Conservation (phyloP, 2,113 vertebrate species). For the Rhinolophus ferrumequinum region DNA sequence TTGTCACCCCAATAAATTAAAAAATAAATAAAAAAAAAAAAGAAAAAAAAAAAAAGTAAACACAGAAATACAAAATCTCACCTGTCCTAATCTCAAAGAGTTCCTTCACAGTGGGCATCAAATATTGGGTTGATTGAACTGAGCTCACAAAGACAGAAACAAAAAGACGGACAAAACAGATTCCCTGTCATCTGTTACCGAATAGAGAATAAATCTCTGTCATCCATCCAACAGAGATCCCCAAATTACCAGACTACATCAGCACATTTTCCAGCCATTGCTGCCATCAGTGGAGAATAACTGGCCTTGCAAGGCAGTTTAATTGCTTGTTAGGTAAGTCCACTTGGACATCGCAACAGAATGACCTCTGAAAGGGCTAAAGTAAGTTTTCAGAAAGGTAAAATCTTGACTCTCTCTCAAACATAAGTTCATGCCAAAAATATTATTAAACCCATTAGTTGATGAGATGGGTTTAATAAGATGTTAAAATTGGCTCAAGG, state of each 20-base stretch:
- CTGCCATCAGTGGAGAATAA: not conserved
- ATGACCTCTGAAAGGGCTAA: not conserved
- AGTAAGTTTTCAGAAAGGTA: not conserved
- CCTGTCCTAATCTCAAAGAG: not conserved
- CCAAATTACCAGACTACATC: not conserved
- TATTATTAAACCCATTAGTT: not conserved
- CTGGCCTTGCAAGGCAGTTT: not conserved
- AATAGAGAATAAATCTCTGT: not conserved
- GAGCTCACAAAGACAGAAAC: not conserved
- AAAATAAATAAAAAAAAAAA: too few species aligned
- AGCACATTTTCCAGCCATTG: not conserved
- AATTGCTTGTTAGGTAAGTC: not conserved
- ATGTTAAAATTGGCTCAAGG: not conserved
- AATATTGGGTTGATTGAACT: not conserved
- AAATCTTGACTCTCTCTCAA: not conserved
- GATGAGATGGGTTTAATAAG: not conserved
- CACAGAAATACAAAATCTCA: not conserved
- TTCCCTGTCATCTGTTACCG: not conserved
- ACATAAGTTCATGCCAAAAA: not conserved
- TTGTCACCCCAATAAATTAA: too few species aligned
- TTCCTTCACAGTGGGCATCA: not conserved
- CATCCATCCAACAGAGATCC: not conserved
- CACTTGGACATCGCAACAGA: not conserved
- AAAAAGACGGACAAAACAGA: not conserved
- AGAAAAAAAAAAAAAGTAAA: too few species aligned